Evolutionary conservation across 2,888 invertebrate genomes (phyloP).

Genomic region (Nemurella pictetii): DNA sequence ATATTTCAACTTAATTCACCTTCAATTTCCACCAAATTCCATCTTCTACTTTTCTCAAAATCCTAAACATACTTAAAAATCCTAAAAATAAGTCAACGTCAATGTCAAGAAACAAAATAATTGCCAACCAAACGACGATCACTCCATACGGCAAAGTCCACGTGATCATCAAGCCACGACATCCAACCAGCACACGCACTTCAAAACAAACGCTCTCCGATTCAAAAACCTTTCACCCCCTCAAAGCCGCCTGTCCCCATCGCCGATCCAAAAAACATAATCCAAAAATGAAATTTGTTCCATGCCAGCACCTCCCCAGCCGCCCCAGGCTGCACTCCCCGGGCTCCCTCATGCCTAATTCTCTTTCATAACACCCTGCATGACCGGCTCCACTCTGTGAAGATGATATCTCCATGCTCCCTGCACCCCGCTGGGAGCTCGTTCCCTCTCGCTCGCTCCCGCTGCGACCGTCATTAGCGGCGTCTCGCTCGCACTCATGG

Average conservation of each 20-base stretch:
- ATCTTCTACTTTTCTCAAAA: too few species aligned
- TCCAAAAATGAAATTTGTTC: slow-evolving; percentile 31
- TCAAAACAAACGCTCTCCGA: neutral
- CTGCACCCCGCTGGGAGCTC: neutral
- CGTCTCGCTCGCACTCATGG: too few species aligned
- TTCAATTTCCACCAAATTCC: too few species aligned
- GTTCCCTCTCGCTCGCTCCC: neutral
- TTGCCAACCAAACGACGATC: too few species aligned
- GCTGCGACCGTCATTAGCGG: too few species aligned
- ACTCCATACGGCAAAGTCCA: too few species aligned
- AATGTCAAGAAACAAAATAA: too few species aligned
- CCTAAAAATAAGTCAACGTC: too few species aligned
- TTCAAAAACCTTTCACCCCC: neutral
- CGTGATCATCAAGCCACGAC: too few species aligned
- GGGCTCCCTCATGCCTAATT: slow-evolving; percentile 19
- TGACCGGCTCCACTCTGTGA: neutral
- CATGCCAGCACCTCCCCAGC: neutral
- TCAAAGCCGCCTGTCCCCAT: neutral
- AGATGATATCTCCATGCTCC: slow-evolving; percentile 11
- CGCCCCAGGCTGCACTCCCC: neutral
- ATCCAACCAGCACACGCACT: neutral
- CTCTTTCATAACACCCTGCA: slow-evolving; percentile 23
- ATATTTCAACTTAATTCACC: too few species aligned
- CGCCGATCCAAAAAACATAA: slow-evolving; percentile 25
- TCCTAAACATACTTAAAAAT: too few species aligned